phyloP scores from a whole-genome alignment of 2,888 invertebrate species.

The Branchipolynoe longqiensis region DNA sequence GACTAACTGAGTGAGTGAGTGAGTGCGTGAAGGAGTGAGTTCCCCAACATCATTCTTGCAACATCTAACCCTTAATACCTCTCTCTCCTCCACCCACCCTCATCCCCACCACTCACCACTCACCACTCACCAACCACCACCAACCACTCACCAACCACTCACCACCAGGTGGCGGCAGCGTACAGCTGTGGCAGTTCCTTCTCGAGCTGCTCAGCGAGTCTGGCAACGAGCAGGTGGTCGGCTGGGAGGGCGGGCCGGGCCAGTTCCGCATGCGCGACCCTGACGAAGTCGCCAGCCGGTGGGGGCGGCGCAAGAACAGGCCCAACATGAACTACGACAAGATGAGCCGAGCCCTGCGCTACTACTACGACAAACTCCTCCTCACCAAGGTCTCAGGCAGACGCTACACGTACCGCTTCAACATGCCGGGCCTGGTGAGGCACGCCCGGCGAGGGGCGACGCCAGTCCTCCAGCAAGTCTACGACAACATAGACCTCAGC shows the following conservation, averaged over 20 bases:
- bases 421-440: slow-evolving; percentile 66
- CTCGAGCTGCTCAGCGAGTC: slow-evolving; percentile 64
- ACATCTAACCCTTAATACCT: too few relatives aligned
- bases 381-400: slow-evolving; percentile 73
- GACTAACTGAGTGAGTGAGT: too few relatives aligned
- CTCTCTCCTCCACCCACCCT: too few relatives aligned
- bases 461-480: slow-evolving; percentile 22
- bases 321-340: slow-evolving; percentile 99
- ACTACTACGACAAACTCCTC: slow-evolving; percentile 82
- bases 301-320: slow-evolving; percentile 97
- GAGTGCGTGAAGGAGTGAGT: too few relatives aligned
- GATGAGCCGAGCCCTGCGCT: slow-evolving; percentile 87
- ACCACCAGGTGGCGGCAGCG: slow-evolving; percentile 49
- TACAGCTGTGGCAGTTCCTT: slow-evolving; percentile 60
- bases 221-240: slow-evolving; percentile 92
- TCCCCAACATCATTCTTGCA: too few relatives aligned
- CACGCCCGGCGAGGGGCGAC: slow-evolving; percentile 54
- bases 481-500: slow-evolving; percentile 50
- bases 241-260: slow-evolving; percentile 97
- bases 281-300: slow-evolving; percentile 95
- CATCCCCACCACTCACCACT: too few relatives aligned
- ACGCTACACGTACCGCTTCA: slow-evolving; percentile 68
- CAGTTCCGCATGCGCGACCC: slow-evolving; percentile 98
- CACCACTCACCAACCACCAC: too few relatives aligned
- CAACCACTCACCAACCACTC: too few relatives aligned